Evolutionary conservation across 1,140 invertebrate genomes (phyloP), one percentile per base, ranked within the genome.

Genomic region (Sogatella furcifera): DNA sequence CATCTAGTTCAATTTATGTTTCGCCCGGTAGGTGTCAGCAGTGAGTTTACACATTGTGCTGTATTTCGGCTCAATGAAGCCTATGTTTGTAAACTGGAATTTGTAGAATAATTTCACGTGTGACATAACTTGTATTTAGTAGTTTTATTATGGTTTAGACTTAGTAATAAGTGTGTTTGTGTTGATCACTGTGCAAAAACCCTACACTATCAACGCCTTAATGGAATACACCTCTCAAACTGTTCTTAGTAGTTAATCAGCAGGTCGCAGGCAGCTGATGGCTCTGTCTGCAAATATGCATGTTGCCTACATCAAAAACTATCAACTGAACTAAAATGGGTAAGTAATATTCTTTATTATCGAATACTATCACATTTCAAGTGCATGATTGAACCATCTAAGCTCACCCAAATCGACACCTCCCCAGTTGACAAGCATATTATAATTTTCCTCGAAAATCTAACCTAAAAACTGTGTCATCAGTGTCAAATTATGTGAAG

Each of bases 211-310:
- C n/a, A 44, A 28, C 24, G 28, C 34, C 24, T 24, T 44, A 44
- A 43, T 58, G 42, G 24, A 59, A 34, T 49, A 31, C 22, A 28
- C 28, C 34, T 59, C 38, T 28, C 19, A 28, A 59, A 15, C 44
- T 52, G 22, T 41, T 59, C 24, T 31, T 59, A 59, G n/a, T n/a
- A n/a, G 44, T 59, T 31, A 49, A 59, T 59, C 57, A 59, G 57
- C 57, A 59, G 57, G 57, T 59, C 57, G 49, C 17, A 24, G 46
- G 57, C 57, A 59, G 57, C 57, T 59, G 57, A 59, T 59, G 46
- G 57, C 57, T 49, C 34, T 38, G 34, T 38, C 34, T 38, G 34
- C 34, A 38, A 38, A 49, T 59, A 44, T 59, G 57, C 57, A 59
- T 31, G 57, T 59, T 34, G 44, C 17, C 24, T 52, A 17, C 13